These are phyloP conservation scores for Tiphia femorata DNA, from an alignment of 2,888 invertebrate species.

Conservation along the genomic window DNA sequence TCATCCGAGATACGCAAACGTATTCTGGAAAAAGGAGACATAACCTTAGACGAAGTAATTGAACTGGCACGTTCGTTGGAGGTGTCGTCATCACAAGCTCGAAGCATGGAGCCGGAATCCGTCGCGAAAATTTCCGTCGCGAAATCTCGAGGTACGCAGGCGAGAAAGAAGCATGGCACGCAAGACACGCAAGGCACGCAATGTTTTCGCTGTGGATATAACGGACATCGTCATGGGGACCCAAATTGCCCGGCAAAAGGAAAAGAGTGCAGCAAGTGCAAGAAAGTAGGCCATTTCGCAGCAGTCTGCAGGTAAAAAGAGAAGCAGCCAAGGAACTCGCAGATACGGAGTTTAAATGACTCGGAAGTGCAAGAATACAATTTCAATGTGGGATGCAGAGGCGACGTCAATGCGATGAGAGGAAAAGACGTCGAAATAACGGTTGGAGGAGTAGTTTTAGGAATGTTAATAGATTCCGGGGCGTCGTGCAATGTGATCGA, in stretches of 20 bases:
- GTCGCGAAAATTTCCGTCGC: too few species aligned
- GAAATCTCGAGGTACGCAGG: too few species aligned
- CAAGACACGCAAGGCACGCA: too few species aligned
- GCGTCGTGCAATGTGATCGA: constrained; percentile 38
- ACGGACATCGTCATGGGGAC: constrained; percentile 27
- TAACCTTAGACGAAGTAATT: background rate
- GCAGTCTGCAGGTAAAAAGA: constrained; percentile 23
- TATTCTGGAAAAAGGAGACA: background rate
- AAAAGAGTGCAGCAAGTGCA: background rate
- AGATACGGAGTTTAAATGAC: background rate
- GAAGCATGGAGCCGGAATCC: too few species aligned
- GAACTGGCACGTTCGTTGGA: background rate
- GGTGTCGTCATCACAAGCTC: too few species aligned
- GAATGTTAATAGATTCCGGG: constrained; percentile 43
- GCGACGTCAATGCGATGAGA: background rate
- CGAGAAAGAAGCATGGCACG: too few species aligned
- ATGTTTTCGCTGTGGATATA: constrained; percentile 26
- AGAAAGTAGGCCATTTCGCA: constrained; percentile 37
- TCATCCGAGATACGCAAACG: background rate
- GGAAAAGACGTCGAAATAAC: background rate
- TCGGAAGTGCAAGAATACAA: background rate
- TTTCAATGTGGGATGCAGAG: background rate
- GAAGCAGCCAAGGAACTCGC: background rate
- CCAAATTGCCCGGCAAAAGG: constrained; percentile 39
- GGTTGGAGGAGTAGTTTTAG: constrained; percentile 34